These are phyloP conservation scores for Patella caerulea DNA, from an alignment of 2,888 invertebrate genomes.

Conservation along the genomic window DNA sequence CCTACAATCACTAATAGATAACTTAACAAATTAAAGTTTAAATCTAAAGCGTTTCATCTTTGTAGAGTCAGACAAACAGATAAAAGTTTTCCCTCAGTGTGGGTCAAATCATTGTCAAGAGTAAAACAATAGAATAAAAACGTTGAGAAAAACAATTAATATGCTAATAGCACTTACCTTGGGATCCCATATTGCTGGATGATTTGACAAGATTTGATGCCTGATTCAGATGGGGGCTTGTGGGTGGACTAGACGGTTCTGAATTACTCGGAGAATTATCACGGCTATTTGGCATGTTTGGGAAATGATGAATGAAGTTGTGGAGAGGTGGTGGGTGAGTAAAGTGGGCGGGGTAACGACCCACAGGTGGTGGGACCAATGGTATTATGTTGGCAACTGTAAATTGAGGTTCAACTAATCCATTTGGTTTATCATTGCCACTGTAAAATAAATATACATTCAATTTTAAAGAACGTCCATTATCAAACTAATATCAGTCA, in stretches of 20 bases:
- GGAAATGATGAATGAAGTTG: neutral
- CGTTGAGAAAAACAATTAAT: too few species aligned
- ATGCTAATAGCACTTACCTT: neutral
- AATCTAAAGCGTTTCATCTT: too few species aligned
- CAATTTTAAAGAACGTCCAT: neutral
- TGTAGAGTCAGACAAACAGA: too few species aligned
- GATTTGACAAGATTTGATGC: conserved; percentile 5
- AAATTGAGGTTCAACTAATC: conserved; percentile 19
- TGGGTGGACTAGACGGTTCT: conserved; percentile 54
- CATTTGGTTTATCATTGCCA: conserved; percentile 19
- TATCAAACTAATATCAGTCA: neutral
- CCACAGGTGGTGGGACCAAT: neutral
- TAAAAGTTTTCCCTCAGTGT: too few species aligned
- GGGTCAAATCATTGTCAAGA: too few species aligned
- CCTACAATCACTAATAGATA: too few species aligned
- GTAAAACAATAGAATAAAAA: too few species aligned
- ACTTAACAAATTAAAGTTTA: too few species aligned
- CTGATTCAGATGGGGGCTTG: conserved; percentile 42
- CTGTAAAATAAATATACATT: neutral
- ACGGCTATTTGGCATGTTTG: neutral
- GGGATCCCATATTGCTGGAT: neutral
- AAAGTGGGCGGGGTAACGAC: conserved; percentile 41
- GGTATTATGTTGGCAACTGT: neutral
- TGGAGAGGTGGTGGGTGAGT: conserved; percentile 62
- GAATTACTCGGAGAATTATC: conserved; percentile 49